Base-by-base conservation (phyloP, 2,113 vertebrate genomes). In the Setophaga petechia region DNA sequence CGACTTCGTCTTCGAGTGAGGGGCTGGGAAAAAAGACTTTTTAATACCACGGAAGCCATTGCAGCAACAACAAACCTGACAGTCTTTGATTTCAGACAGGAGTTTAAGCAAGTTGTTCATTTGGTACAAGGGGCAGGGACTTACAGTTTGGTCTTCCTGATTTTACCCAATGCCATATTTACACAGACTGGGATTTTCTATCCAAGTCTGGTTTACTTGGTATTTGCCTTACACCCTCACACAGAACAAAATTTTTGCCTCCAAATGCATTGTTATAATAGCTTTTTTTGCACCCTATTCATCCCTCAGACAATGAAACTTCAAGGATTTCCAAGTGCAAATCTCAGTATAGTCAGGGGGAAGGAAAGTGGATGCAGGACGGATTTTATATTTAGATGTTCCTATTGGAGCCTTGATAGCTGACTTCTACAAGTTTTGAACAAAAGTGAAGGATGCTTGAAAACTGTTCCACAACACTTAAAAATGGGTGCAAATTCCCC, bases 301-400 rank as follows among this genome's bases (percentile, higher is more conserved):
- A 94, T 80, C 37, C 24, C 71, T 18, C 22, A 31, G 54, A 95
- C 87, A 96, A 94, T 39, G 51, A 75, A 94, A 87, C 72, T 71
- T 87, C 68, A 94, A 88, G 59, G 82, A 94, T 89, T 91, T 84
- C 58, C 76, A 89, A 84, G 55, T 24, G 39, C 77, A 93, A 93
- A 78, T 66, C 69, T 84, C 78, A 79, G 21, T 74, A 59, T 61
- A 27, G 43, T 83, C 68, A 66, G 47, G 33, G 12, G 55, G 20
- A 78, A 84, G 69, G 65, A 44, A 25, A 92, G 17, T 68, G 35
- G 65, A 89, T 55, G 30, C 25, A 81, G 44, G 76, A 83, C 30
- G 9, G 79, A 73, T 94, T 92, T 88, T 68, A 55, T 78, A 86
- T 90, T 81, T 23, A 90, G 51, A 76, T 52, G 58, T 79, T 94